Base-by-base conservation (phyloP, 2,888 invertebrate species). In the Marronus borbonicus region DNA sequence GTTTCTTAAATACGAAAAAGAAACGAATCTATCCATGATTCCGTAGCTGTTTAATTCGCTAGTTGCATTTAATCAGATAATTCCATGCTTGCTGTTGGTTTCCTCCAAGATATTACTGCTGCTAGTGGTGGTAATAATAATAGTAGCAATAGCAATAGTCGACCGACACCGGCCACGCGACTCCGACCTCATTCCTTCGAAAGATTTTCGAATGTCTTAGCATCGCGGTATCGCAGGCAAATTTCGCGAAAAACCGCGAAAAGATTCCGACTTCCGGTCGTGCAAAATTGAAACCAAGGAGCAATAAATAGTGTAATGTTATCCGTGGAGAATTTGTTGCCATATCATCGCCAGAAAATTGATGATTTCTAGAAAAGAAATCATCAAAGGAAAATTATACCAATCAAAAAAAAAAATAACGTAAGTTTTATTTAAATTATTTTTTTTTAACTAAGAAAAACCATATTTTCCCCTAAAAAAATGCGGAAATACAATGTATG, bases 81-180 rank as follows among this genome's bases (percentile, higher is more conserved):
- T 68, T 68, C 68, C 68, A 68, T 68, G 68, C 68, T 39, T 68
- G 50, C 24, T 50, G 50, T 39, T 68, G 50, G 20, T 68, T 65
- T 39, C 36, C 39, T 31, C 36, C 65, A 12, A 44, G 12, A 44
- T 44, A 44, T 55, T 55, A 20, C 17, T 55, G 20, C 55, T 55
- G 55, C 20, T 55, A 55, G 55, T 55, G 20, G 55, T 20, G 55
- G 17, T 55, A 55, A 17, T 55, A 20, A 17, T 20, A 20, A 7
- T 20, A 55, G 55, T 20, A 55, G 55, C 55, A 17, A 20, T 55
- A 55, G 44, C 44, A 44, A 44, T 44, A 44, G 44, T 44, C 44
- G 44, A 44, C 44, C 8, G 44, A 44, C 8, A 44, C 44, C 44
- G 44, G 44, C 55, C 55, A 55, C 68, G 68, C 68, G 24, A 68